Evolutionary conservation across 2,888 invertebrate genomes (phyloP), one percentile per base, ranked within the genome.

Genomic region (Alloscopus bannaensis): DNA sequence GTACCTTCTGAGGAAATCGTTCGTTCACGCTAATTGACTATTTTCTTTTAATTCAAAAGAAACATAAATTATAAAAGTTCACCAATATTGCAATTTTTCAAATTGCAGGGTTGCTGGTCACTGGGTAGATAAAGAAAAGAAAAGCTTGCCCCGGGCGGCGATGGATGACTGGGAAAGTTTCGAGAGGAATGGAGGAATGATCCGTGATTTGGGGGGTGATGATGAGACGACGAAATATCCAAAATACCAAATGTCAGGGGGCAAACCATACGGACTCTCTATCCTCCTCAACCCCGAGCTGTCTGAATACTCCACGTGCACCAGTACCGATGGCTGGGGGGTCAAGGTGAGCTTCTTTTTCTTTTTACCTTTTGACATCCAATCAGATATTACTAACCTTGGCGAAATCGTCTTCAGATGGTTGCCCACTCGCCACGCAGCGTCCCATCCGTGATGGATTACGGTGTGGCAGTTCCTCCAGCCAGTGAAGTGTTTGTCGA

Each of bases 401-500:
- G n/a, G n/a, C n/a, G n/a, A n/a, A n/a, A n/a, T n/a, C n/a, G n/a
- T n/a, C n/a, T n/a, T n/a, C n/a, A 69, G 70, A 64, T 77, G 6
- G 55, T 65, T 2, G 64, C 77, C 0, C 77, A 77, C 47, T 57
- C 71, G 6, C 66, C 78, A 1, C 4, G 71, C n/a, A 78, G 70
- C 45, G 18, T 62, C 13, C 78, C 78, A 18, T 45, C 47, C 22
- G 45, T 78, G 1, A 36, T 20, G 24, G 71, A 78, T 0, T 66
- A 50, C 22, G 78, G 59, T 11, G 18, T 57, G n/a, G 71, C 50
- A 8, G 8, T 78, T 0, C 65, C 78, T 13, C 26, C 36, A 6
- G 42, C 22, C 13, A 71, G 59, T 55, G 78, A 78, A 28, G 60
- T 78, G 2, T 78, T 71, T 13, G 66, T 78, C 0, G 71, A 78